These are phyloP conservation scores for Trinorchestia longiramus DNA, from an alignment of 1,140 invertebrate species.

Conservation along the genomic window DNA sequence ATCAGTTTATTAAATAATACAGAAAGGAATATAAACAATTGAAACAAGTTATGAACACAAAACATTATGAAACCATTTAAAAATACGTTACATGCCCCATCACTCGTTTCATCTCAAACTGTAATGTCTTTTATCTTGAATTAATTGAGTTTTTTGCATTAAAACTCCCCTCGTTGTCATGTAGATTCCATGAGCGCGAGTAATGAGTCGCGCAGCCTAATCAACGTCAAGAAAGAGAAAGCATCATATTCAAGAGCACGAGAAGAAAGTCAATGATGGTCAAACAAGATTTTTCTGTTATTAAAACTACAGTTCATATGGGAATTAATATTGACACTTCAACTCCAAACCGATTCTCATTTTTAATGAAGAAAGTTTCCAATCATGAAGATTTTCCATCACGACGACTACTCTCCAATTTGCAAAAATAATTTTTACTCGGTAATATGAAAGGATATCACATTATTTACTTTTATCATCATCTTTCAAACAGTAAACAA, in stretches of 20 bases:
- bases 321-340: neutral
- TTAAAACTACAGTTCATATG: neutral
- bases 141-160: neutral
- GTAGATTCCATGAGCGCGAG: neutral
- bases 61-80: no score
- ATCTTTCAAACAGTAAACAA: no score
- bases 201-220: neutral
- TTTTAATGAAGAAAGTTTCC: neutral
- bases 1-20: no score
- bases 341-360: neutral
- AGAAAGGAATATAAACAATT: no score
- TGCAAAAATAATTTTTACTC: neutral
- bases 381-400: neutral
- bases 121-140: neutral
- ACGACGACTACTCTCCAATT: neutral
- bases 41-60: no score
- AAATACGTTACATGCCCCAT: no score
- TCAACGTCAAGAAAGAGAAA: neutral
- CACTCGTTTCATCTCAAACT: neutral
- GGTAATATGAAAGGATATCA: no score
- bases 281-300: neutral
- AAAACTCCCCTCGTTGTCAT: neutral
- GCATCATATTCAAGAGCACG: neutral
- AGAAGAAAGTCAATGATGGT: neutral
- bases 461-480: no score